These are phyloP conservation scores for Agriopis aurantiaria DNA, from an alignment of 2,888 invertebrate genomes.

Conservation along the genomic window DNA sequence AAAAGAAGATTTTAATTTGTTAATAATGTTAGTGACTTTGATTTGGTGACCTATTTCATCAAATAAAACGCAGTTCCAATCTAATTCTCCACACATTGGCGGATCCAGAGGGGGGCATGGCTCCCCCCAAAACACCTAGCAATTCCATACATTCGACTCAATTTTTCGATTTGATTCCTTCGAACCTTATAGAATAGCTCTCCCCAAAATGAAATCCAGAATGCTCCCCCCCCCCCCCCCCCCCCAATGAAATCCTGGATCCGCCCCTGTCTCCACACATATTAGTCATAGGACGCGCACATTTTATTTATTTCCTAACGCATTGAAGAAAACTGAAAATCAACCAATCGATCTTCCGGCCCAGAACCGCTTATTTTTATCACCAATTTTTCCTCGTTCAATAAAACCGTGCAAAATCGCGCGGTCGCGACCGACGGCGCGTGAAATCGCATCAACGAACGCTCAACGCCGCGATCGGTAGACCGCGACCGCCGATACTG, in stretches of 20 bases:
- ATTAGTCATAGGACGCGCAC: constrained; percentile 4
- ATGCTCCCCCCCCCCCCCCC: too few relatives aligned
- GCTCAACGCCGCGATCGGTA: constrained; percentile 47
- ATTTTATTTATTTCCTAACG: constrained; percentile 43
- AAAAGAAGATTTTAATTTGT: background rate
- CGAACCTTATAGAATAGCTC: too few relatives aligned
- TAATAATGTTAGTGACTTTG: background rate
- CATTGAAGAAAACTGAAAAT: constrained; percentile 35
- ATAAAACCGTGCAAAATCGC: constrained; percentile 43
- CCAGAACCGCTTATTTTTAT: constrained; percentile 42
- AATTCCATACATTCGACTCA: too few relatives aligned
- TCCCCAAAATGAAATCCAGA: too few relatives aligned
- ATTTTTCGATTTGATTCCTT: too few relatives aligned
- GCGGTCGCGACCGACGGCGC: constrained; percentile 56
- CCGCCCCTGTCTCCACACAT: too few relatives aligned
- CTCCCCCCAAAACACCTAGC: too few relatives aligned
- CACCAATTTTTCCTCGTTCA: constrained; percentile 45
- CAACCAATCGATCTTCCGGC: constrained; percentile 25
- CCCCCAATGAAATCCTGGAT: too few relatives aligned
- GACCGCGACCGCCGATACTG: constrained; percentile 62
- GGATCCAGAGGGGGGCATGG: too few relatives aligned
- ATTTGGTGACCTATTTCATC: background rate
- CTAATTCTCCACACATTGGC: background rate
- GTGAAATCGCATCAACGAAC: constrained; percentile 65
- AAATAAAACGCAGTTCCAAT: background rate